Evolutionary conservation across 2,113 vertebrate species (phyloP).

Genomic region (Brevimyrus niger): DNA sequence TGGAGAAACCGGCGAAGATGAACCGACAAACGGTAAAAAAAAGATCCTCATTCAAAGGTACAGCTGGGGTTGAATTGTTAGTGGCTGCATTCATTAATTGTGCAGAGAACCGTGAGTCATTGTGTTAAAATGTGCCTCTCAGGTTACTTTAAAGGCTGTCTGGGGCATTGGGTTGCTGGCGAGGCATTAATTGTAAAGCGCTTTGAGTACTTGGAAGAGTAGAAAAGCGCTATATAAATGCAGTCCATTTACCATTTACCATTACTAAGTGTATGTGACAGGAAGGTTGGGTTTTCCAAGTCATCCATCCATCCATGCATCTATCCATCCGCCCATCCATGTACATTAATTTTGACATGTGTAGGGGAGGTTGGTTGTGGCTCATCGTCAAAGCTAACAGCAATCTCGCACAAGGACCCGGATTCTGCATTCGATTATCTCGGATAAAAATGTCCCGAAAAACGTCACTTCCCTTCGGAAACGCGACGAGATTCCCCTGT

Average conservation of each 20-base stretch:
- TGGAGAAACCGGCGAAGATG: not conserved
- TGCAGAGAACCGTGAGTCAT: not conserved
- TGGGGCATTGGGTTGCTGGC: not conserved
- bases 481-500: too few relatives aligned
- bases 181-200: not conserved
- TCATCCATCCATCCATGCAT: not conserved
- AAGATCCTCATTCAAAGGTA: not conserved
- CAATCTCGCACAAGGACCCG: not conserved
- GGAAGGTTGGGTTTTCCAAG: not conserved
- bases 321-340: not conserved
- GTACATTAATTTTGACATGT: not conserved
- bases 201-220: too few relatives aligned
- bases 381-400: not conserved
- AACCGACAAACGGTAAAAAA: not conserved
- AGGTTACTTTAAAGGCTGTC: not conserved
- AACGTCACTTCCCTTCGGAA: too few relatives aligned
- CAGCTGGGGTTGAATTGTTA: not conserved
- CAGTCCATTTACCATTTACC: too few relatives aligned
- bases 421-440: too few relatives aligned
- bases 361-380: not conserved
- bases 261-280: not conserved
- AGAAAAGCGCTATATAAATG: too few relatives aligned
- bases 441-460: too few relatives aligned
- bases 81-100: not conserved
- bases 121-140: not conserved